A percentile compares a stretch with the other conserved stretches of the same genome.
phyloP scores from a whole-genome alignment of 2,888 invertebrate species.

The Clepsis dumicolana region DNA sequence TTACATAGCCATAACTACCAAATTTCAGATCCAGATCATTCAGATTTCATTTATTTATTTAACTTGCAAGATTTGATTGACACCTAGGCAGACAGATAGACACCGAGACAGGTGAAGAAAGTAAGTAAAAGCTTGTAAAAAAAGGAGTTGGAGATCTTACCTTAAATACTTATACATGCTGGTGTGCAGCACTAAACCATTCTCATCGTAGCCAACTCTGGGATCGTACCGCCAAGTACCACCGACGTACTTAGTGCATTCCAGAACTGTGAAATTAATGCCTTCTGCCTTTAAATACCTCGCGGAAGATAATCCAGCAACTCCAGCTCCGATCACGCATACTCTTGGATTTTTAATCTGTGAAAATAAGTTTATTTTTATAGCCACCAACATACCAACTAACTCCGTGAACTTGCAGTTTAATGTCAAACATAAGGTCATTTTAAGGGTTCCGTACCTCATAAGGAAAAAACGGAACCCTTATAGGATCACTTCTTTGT shows the following conservation, averaged over 20 bases:
- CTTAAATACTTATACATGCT: constrained; percentile 90
- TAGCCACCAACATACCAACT: not conserved
- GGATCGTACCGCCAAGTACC: constrained; percentile 82
- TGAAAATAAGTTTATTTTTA: constrained; percentile 12
- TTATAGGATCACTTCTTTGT: too few species aligned
- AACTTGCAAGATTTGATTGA: too few species aligned
- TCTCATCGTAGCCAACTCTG: constrained; percentile 80
- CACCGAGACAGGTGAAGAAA: too few species aligned
- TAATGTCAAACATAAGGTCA: constrained; percentile 21
- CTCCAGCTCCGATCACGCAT: constrained; percentile 77
- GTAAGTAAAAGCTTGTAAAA: too few species aligned
- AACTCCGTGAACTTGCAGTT: constrained; percentile 5
- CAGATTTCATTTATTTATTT: too few species aligned
- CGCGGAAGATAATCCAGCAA: constrained; percentile 73
- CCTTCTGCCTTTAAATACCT: constrained; percentile 73
- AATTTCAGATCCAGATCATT: too few species aligned
- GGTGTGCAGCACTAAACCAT: constrained; percentile 87
- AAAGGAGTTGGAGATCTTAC: constrained; percentile 63
- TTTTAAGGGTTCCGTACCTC: not conserved
- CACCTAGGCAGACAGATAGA: too few species aligned
- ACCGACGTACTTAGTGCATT: constrained; percentile 72
- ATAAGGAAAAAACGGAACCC: too few species aligned
- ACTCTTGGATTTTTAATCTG: constrained; percentile 59
- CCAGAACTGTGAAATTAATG: constrained; percentile 71
- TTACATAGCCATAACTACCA: too few species aligned